These are phyloP conservation scores for Andrena bucephala DNA, from an alignment of 2,888 invertebrate genomes.

Conservation along the genomic window DNA sequence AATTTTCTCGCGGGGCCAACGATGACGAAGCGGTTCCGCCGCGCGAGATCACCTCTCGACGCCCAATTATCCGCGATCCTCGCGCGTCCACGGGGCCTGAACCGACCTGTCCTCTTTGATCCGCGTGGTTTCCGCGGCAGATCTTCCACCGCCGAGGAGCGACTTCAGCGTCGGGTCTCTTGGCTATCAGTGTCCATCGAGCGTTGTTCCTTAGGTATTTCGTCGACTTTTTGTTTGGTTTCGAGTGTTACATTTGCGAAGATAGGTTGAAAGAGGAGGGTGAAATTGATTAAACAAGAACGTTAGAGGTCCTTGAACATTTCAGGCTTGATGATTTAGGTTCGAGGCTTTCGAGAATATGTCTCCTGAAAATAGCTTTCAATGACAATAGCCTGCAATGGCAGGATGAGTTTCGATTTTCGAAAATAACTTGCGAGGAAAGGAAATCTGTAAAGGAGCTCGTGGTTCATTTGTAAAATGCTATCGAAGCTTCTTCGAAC, in stretches of 20 bases:
- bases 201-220: too few species aligned
- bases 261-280: too few species aligned
- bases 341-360: too few species aligned
- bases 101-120: constrained; percentile 13
- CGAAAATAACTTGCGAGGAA: not conserved
- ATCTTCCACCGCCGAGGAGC: not conserved
- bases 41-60: constrained; percentile 55
- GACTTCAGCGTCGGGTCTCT: not conserved
- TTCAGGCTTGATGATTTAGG: too few species aligned
- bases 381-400: too few species aligned
- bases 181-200: not conserved
- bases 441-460: not conserved
- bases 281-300: too few species aligned
- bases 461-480: not conserved
- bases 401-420: not conserved
- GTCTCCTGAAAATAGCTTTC: too few species aligned
- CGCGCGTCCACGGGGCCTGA: constrained; percentile 17
- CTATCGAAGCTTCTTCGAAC: not conserved
- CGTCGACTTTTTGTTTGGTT: too few species aligned
- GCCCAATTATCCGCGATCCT: constrained; percentile 58
- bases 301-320: too few species aligned
- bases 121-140: constrained; percentile 13
- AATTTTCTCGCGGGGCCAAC: constrained; percentile 69
- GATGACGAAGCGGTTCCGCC: constrained; percentile 74
- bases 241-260: too few species aligned